Conservation (phyloP, 2,888 invertebrate genomes). For the Conchocele bisecta region DNA sequence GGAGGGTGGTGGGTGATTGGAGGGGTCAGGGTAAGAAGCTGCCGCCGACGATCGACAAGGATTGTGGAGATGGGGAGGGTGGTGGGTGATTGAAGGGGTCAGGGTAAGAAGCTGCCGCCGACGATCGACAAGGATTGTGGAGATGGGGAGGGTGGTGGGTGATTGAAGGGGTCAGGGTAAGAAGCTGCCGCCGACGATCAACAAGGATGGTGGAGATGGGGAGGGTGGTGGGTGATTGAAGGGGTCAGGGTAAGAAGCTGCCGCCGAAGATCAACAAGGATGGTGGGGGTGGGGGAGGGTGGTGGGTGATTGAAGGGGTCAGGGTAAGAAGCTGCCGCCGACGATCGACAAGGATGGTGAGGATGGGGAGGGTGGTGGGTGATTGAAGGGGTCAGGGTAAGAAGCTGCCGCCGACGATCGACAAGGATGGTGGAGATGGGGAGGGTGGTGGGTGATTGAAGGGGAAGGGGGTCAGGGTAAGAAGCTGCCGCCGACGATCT, state of each 20-base stretch:
- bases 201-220: constrained; percentile 83
- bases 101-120: constrained; percentile 84
- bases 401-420: constrained; percentile 80
- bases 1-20: constrained; percentile 85
- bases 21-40: constrained; percentile 84
- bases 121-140: constrained; percentile 81
- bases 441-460: no score
- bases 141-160: no score
- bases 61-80: constrained; percentile 84
- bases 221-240: no score
- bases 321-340: constrained; percentile 84
- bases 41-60: constrained; percentile 74
- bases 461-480: no score
- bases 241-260: constrained; percentile 84
- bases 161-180: no score
- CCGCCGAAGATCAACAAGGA: constrained; percentile 74
- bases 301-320: no score
- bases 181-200: constrained; percentile 80
- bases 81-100: no score
- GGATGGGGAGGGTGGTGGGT: no score
- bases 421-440: constrained; percentile 83
- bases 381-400: no score
- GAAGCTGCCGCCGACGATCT: constrained; percentile 80
- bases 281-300: no score
- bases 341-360: constrained; percentile 80